phyloP scores from a whole-genome alignment of 2,113 vertebrate genomes.

The Maccullochella peelii region DNA sequence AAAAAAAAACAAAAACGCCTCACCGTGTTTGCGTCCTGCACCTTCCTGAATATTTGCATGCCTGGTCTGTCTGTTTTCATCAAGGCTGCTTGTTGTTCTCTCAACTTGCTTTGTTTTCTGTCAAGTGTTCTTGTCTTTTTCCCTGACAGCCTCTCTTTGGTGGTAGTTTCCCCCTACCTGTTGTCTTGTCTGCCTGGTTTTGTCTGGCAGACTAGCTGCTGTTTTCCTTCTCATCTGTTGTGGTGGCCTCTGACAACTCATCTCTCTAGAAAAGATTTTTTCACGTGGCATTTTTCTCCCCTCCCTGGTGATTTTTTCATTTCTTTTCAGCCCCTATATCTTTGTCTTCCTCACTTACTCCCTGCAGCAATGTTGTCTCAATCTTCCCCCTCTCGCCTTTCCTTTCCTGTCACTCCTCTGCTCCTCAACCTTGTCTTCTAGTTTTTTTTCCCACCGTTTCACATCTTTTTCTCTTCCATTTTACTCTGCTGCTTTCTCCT shows the following conservation, averaged over 20 bases:
- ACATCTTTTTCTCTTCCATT: background rate
- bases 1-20: background rate
- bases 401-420: constrained; percentile 26
- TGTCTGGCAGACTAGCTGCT: constrained; percentile 15
- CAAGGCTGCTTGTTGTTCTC: constrained; percentile 40
- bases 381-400: constrained; percentile 41
- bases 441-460: background rate
- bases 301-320: constrained; percentile 40
- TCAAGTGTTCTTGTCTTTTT: constrained; percentile 14
- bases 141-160: constrained; percentile 26
- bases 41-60: constrained; percentile 12
- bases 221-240: constrained; percentile 10
- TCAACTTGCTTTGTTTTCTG: constrained; percentile 37
- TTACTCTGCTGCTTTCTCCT: constrained; percentile 13
- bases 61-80: constrained; percentile 46
- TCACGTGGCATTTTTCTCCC: constrained; percentile 17
- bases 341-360: constrained; percentile 15
- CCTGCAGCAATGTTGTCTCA: constrained; percentile 59
- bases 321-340: constrained; percentile 17
- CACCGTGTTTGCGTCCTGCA: background rate
- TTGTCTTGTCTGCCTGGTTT: constrained; percentile 36
- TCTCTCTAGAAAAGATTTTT: constrained; percentile 23
- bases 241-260: constrained; percentile 30
- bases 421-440: constrained; percentile 29
- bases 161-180: constrained; percentile 36